Evolutionary conservation across 2,113 vertebrate species (phyloP).

Genomic region (Prionailurus bengalensis): DNA sequence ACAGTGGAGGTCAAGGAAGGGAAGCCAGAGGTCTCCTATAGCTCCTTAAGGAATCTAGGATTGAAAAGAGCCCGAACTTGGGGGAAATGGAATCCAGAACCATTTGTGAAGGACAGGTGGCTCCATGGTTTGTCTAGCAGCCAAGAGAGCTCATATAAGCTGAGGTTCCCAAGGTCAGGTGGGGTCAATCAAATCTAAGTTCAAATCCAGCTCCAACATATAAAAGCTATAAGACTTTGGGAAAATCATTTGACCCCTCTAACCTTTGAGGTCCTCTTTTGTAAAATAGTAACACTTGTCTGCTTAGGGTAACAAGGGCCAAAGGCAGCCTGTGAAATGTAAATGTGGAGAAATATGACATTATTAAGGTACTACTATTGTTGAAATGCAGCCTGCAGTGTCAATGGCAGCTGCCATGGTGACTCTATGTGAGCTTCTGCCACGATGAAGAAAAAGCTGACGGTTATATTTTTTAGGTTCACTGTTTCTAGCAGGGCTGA

Average conservation of each 20-base stretch:
- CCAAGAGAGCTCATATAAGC: not conserved
- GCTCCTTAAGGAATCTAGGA: not conserved
- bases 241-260: not conserved
- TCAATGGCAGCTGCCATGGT: slow-evolving; percentile 29
- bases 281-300: slow-evolving; percentile 1
- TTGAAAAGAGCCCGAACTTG: not conserved
- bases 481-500: slow-evolving; percentile 37
- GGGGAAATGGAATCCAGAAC: not conserved
- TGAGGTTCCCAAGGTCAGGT: not conserved
- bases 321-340: not conserved
- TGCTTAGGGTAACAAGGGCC: not conserved
- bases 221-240: not conserved
- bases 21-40: not conserved
- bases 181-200: not conserved
- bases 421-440: not conserved
- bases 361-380: not conserved
- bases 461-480: not conserved
- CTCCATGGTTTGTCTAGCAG: not conserved
- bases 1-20: not conserved
- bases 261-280: slow-evolving; percentile 36
- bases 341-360: slow-evolving; percentile 5
- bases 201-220: slow-evolving; percentile 25
- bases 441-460: slow-evolving; percentile 2
- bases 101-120: not conserved
- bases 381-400: not conserved